Evolutionary conservation across 2,888 invertebrate species (phyloP), one percentile per base, ranked within the genome.

Genomic region (Drosophila limbata): DNA sequence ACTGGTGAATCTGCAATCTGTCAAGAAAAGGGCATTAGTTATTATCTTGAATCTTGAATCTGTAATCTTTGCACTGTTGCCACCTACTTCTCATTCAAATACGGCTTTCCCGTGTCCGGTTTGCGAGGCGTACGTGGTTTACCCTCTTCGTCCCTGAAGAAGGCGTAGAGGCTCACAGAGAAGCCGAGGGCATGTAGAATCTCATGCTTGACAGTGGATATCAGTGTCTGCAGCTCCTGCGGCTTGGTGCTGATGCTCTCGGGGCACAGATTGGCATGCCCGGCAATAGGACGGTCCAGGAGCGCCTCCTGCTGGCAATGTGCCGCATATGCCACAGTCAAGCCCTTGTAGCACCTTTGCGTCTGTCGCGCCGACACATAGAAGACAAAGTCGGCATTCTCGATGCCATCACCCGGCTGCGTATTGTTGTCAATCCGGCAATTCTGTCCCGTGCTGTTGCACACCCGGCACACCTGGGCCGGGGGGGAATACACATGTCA

Each of bases 181-280:
- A 99, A 99, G 0, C 99, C 99, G 52, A 99, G 93, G 0, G 99
- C 99, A 93, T 99, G 99, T 0, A 99, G 94, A 92, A 99, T 99
- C 93, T 99, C 99, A 92, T 99, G 99, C 91, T 99, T 99, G 13
- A 99, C 98, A 0, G 99, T 99, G 1, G 99, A 98, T 81, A 98
- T 93, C 3, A 98, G 94, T 1, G 97, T 98, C 80, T 97, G 97
- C 80, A 98, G 93, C 91, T 99, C 98, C 83, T 98, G 96, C 50
- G 96, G 95, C 88, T 97, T 97, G 17, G 97, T 97, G 69, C 97
- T 98, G 75, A 99, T 96, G 87, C 97, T 97, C 19, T 96, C 95
- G 0, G 99, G 99, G 87, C 99, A 99, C 81, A 99, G 95, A 94
- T 99, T 99, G 0, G 99, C 98, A 93, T 99, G 99, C 0, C 99